Evolutionary conservation across 92 coral and sea anemone species (phyloP).

Genomic region (Epizoanthus scotinus): DNA sequence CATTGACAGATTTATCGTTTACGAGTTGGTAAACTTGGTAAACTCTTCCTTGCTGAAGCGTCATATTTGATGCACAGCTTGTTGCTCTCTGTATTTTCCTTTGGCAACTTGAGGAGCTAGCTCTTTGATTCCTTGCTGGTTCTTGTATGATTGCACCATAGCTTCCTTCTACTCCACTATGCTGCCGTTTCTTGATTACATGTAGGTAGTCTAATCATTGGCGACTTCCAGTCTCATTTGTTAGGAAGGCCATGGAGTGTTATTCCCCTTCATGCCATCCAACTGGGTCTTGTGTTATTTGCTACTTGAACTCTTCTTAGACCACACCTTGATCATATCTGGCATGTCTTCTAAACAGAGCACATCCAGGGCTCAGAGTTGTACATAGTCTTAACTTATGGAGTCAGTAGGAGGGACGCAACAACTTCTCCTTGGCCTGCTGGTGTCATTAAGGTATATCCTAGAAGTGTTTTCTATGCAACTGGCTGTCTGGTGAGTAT

Average conservation of each 20-base stretch:
- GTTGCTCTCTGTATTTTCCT: not conserved
- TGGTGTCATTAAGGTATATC: slow-evolving; percentile 34
- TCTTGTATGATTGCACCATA: slow-evolving; percentile 33
- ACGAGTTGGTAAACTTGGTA: too few relatives aligned
- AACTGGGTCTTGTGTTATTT: slow-evolving; percentile 30
- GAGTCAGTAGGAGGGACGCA: slow-evolving; percentile 32
- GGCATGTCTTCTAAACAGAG: slow-evolving; percentile 38
- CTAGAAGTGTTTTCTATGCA: slow-evolving; percentile 9
- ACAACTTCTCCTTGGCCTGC: slow-evolving; percentile 39
- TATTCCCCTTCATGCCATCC: slow-evolving; percentile 39
- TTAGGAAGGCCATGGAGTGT: slow-evolving; percentile 23
- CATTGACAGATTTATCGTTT: slow-evolving; percentile 26
- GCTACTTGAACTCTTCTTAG: slow-evolving; percentile 48
- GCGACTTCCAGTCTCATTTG: slow-evolving; percentile 37
- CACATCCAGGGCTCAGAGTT: slow-evolving; percentile 37
- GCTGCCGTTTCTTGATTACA: slow-evolving; percentile 29
- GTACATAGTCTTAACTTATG: slow-evolving; percentile 9
- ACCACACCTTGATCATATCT: slow-evolving; percentile 36
- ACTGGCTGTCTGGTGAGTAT: slow-evolving; percentile 13
- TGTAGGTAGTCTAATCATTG: slow-evolving; percentile 21
- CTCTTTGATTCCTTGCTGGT: slow-evolving; percentile 33
- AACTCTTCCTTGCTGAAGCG: too few relatives aligned
- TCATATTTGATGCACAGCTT: too few relatives aligned
- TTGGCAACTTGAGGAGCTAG: slow-evolving; percentile 18
- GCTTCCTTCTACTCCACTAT: slow-evolving; percentile 15